phyloP scores from a whole-genome alignment of 2,113 vertebrate species.

The Pelobates fuscus region DNA sequence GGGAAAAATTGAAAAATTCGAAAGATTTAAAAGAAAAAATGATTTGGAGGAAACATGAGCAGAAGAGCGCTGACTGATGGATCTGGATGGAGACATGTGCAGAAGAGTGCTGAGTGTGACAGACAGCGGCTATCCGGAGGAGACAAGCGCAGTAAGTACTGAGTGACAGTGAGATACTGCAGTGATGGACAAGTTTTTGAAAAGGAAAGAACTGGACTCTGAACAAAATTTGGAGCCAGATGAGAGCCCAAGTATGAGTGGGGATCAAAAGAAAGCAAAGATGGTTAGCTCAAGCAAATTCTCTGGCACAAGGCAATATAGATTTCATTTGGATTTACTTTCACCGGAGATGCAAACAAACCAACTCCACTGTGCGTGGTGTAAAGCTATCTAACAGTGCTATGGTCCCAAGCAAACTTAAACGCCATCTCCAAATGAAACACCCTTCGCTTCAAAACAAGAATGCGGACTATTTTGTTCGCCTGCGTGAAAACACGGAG shows the following conservation, averaged over 20 bases:
- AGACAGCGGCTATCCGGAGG: neutral
- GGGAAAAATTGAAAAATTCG: neutral
- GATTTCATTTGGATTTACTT: constrained; percentile 12
- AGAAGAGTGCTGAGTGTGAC: neutral
- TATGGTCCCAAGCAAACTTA: neutral
- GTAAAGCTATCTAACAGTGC: neutral
- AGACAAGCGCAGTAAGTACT: neutral
- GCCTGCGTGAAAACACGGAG: neutral
- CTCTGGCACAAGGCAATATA: neutral
- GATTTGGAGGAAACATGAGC: neutral
- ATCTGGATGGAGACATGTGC: neutral
- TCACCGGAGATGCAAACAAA: neutral
- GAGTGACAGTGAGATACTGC: neutral
- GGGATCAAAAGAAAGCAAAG: neutral
- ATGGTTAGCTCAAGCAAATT: neutral
- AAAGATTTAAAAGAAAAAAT: no score
- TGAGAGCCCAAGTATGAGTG: no score
- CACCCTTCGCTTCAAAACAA: neutral
- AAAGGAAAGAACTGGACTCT: constrained; percentile 4
- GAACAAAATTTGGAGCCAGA: neutral
- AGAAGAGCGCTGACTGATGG: neutral
- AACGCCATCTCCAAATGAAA: neutral
- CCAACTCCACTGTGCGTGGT: neutral
- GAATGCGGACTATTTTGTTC: constrained; percentile 1
- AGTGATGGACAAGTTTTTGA: constrained; percentile 13